Base-by-base conservation (phyloP, 2,888 invertebrate genomes). In the Plagodis pulveraria region DNA sequence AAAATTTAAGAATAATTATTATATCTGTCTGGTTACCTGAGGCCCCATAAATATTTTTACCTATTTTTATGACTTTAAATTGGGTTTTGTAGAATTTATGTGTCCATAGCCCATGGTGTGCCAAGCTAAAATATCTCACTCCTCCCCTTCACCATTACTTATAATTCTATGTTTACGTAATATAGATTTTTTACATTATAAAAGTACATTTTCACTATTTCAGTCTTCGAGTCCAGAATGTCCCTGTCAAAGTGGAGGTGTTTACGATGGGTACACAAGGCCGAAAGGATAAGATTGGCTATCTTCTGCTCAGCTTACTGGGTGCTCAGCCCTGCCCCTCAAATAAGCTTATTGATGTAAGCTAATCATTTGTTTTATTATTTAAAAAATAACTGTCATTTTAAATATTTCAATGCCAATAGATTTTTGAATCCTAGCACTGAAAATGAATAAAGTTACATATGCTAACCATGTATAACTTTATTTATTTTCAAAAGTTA, bases 231-330 rank as follows among this genome's bases (percentile, higher is more conserved):
- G 94, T 95, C 0, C 95, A 95, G 51, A 96, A 96, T 87, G 94
- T 95, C 0, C 96, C 96, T 0, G 89, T 97, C 34, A 95, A 96
- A 80, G 86, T 97, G 46, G 96, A 96, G 79, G 96, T 96, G 61
- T 94, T 90, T 68, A 89, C 94, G 34, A 84, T 93, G 49, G 90
- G 92, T 42, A 89, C 93, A 0, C 93, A 93, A 47, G 93, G 93
- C 0, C 83, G 89, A n/a, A 94, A 93, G 62, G 95, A 95, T 63
- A 93, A 94, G 73, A 89, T 96, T 48, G 97, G 97, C 2, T 96
- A 95, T 63, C 79, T 96, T 45, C 78, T 96, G 8, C 77, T 97
- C 7, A 96, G 95, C 51, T 81, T 97, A 22, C 92, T 96, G 6
- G 94, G 95, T 47, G 95, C 96, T 0, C 95, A 95, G 69, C 94